phyloP scores from a whole-genome alignment of 2,888 invertebrate genomes.

The Agrochola lota region DNA sequence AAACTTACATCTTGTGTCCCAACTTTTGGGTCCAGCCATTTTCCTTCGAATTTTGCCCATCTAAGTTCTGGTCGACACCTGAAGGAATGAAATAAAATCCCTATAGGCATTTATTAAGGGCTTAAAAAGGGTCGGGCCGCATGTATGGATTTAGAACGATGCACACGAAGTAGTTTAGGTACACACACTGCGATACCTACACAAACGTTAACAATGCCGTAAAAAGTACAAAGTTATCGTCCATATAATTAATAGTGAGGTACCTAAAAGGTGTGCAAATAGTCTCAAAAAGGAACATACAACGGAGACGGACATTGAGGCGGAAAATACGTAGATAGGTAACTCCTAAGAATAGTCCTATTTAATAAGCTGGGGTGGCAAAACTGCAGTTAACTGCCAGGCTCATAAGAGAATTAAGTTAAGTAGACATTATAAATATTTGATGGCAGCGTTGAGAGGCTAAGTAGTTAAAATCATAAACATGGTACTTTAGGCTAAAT shows the following conservation, averaged over 20 bases:
- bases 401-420: neutral
- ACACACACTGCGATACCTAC: too few species aligned
- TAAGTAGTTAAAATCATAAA: neutral
- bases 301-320: neutral
- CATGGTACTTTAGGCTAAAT: neutral
- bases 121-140: too few species aligned
- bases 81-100: slow-evolving; percentile 8
- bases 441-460: neutral
- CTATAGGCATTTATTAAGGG: too few species aligned
- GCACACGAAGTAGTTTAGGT: neutral
- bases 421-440: neutral
- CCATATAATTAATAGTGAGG: neutral
- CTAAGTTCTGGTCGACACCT: slow-evolving; percentile 85
- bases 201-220: neutral
- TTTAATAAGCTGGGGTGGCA: neutral
- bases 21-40: slow-evolving; percentile 84
- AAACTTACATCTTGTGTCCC: slow-evolving; percentile 82
- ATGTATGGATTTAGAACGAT: neutral
- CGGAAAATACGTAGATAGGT: neutral
- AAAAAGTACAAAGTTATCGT: neutral
- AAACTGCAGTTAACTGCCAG: neutral
- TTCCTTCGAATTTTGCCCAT: slow-evolving; percentile 83
- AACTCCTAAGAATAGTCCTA: neutral
- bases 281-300: neutral
- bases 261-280: neutral